These are phyloP conservation scores for Carassius gibelio DNA, from an alignment of 2,113 vertebrate species.

Conservation along the genomic window DNA sequence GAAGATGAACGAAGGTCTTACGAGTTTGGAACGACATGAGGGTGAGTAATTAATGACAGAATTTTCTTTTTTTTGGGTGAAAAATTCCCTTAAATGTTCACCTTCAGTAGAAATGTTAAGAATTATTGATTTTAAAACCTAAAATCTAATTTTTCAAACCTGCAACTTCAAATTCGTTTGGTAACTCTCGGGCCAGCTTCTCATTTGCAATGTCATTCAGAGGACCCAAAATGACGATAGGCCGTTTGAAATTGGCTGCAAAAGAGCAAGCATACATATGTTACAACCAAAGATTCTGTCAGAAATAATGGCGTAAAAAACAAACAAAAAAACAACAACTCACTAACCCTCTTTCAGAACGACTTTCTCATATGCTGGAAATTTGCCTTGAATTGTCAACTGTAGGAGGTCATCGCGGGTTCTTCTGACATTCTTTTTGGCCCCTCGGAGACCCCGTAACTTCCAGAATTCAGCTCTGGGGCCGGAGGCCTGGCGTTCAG, in stretches of 20 bases:
- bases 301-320: neutral
- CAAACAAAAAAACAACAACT: neutral
- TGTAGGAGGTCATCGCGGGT: constrained; percentile 88
- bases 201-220: constrained; percentile 93
- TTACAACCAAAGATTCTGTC: neutral
- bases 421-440: constrained; percentile 83
- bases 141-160: constrained; percentile 70
- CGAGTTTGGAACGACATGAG: too few species aligned
- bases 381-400: constrained; percentile 91
- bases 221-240: constrained; percentile 93
- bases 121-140: neutral
- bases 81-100: neutral
- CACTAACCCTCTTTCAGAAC: constrained; percentile 88
- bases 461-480: constrained; percentile 95
- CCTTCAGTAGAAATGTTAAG: neutral
- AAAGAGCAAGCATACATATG: neutral
- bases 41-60: too few species aligned
- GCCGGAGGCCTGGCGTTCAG: constrained; percentile 64
- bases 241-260: constrained; percentile 91
- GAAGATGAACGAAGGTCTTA: too few species aligned
- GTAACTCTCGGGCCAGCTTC: constrained; percentile 84
- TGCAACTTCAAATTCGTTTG: constrained; percentile 85
- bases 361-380: constrained; percentile 91
- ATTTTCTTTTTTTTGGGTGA: too few species aligned
- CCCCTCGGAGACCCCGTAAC: constrained; percentile 89